phyloP scores from a whole-genome alignment of 2,888 invertebrate species.

The Rotaria macrura region DNA sequence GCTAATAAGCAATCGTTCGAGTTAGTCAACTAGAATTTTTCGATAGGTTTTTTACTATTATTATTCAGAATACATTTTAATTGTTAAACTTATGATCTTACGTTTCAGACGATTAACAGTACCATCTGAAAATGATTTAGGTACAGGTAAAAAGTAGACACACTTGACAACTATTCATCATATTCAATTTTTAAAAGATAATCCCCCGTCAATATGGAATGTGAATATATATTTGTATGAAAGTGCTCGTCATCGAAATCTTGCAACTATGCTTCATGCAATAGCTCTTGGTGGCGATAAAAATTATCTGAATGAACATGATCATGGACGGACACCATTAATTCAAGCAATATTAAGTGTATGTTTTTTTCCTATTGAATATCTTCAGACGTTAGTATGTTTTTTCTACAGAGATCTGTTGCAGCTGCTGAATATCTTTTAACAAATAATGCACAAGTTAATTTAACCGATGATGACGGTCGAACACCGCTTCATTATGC shows the following conservation, averaged over 20 bases:
- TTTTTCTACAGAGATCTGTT: conserved; percentile 69
- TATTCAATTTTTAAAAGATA: conserved; percentile 44
- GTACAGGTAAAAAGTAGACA: background rate
- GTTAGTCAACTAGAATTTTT: no score
- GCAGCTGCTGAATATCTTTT: conserved; percentile 87
- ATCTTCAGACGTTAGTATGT: background rate
- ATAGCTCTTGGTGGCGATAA: conserved; percentile 72
- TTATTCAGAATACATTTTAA: no score
- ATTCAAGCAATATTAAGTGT: conserved; percentile 77
- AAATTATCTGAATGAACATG: conserved; percentile 41
- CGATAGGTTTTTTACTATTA: no score
- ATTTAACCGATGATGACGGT: conserved; percentile 69
- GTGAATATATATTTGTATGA: conserved; percentile 64
- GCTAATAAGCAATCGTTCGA: no score
- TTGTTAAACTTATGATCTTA: no score
- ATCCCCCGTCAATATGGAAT: conserved; percentile 66
- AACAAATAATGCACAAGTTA: conserved; percentile 78
- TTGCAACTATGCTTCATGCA: conserved; percentile 78
- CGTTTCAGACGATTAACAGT: background rate
- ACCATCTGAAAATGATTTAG: background rate
- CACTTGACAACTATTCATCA: background rate
- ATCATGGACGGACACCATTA: conserved; percentile 58
- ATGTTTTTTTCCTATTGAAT: conserved; percentile 44
- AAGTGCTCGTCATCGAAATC: conserved; percentile 75
- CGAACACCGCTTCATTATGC: conserved; percentile 85